Percentiles rank a stretch among this genome's conserved stretches.
phyloP scores from a whole-genome alignment of 2,888 invertebrate species.

The Diarsia rubi region DNA sequence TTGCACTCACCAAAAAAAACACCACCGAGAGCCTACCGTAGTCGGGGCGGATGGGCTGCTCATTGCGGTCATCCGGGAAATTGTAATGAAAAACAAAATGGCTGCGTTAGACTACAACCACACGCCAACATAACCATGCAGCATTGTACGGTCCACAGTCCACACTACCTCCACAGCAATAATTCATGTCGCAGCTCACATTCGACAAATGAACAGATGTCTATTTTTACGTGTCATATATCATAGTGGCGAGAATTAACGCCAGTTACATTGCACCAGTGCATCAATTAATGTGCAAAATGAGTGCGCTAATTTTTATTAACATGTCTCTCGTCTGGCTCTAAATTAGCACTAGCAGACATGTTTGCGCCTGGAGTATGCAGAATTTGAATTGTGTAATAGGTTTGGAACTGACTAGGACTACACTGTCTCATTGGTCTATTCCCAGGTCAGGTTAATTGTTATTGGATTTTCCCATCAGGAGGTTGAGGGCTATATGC shows the following conservation, averaged over 20 bases:
- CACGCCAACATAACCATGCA: background rate
- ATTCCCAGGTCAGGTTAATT: too few relatives aligned
- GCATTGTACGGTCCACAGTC: background rate
- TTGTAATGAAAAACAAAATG: background rate
- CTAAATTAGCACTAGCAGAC: conserved; percentile 56
- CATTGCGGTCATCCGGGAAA: background rate
- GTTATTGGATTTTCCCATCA: too few relatives aligned
- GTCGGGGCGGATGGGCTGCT: too few relatives aligned
- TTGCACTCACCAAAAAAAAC: too few relatives aligned
- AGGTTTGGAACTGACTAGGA: background rate
- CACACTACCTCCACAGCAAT: conserved; percentile 31
- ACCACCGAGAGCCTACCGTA: too few relatives aligned
- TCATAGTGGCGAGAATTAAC: conserved; percentile 59
- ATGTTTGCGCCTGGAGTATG: conserved; percentile 32
- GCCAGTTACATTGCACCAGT: conserved; percentile 56
- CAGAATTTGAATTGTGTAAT: conserved; percentile 20
- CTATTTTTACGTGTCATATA: conserved; percentile 65
- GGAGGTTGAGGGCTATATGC: too few relatives aligned
- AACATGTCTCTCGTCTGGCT: conserved; percentile 54
- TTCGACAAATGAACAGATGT: conserved; percentile 65
- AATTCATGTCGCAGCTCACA: conserved; percentile 57
- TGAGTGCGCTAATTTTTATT: conserved; percentile 63
- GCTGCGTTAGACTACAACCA: background rate
- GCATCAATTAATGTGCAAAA: conserved; percentile 63
- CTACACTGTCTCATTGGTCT: too few relatives aligned